These are phyloP conservation scores for Anguilla pacifica DNA, from an alignment of 2,797 vertebrate genomes.

Conservation along the genomic window DNA sequence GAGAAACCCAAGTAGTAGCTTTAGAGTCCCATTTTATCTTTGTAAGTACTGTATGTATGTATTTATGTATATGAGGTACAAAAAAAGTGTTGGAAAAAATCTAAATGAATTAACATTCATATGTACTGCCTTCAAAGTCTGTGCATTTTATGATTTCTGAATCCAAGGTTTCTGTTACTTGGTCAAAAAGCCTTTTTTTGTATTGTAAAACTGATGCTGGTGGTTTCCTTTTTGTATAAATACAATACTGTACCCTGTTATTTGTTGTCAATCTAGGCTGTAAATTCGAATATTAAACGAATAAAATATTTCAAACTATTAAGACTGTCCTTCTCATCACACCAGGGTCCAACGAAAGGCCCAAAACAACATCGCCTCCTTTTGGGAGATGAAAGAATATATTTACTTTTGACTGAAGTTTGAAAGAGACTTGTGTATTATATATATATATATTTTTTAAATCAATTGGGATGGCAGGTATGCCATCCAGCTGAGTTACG, in stretches of 20 bases:
- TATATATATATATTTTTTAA: too few species aligned
- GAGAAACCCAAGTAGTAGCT: constrained; percentile 45
- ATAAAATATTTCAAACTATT: constrained; percentile 72
- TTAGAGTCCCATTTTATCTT: constrained; percentile 44
- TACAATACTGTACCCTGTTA: constrained; percentile 74
- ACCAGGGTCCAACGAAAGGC: background rate
- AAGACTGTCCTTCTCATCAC: constrained; percentile 5
- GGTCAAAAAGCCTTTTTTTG: constrained; percentile 71
- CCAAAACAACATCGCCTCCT: background rate
- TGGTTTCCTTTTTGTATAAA: constrained; percentile 65
- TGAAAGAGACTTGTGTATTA: background rate
- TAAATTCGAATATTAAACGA: constrained; percentile 80
- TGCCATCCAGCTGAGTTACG: too few species aligned
- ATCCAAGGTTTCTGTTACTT: constrained; percentile 64
- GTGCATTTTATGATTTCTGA: constrained; percentile 55
- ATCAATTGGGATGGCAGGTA: too few species aligned
- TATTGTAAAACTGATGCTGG: constrained; percentile 80
- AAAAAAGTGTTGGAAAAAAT: constrained; percentile 23
- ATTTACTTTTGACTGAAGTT: background rate
- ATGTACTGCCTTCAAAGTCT: constrained; percentile 49
- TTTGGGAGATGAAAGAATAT: background rate
- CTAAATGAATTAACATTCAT: constrained; percentile 17
- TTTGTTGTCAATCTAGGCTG: constrained; percentile 81
- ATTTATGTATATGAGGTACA: constrained; percentile 48
- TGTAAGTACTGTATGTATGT: constrained; percentile 53